Percentiles rank a stretch among this genome's conserved stretches.
phyloP scores from a whole-genome alignment of 2,113 vertebrate genomes.

The Leiothrix lutea region DNA sequence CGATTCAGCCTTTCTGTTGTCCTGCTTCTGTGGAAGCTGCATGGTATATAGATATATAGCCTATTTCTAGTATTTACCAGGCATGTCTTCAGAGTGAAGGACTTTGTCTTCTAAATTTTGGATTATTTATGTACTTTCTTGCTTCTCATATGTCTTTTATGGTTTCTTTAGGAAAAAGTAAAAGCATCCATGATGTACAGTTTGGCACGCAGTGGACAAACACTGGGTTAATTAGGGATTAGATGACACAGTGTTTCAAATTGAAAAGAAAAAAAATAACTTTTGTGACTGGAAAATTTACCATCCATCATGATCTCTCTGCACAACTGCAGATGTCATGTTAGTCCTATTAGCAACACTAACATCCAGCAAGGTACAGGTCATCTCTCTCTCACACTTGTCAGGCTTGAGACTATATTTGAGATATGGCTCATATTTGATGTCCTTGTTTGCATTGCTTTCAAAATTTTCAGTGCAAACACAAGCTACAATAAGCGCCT shows the following conservation, averaged over 20 bases:
- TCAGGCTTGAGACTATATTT: conserved; percentile 10
- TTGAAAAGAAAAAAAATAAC: background rate
- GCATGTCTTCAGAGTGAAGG: background rate
- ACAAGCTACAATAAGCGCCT: conserved; percentile 25
- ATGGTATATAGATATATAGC: background rate
- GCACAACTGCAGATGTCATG: background rate
- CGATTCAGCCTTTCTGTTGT: background rate
- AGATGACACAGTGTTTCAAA: background rate
- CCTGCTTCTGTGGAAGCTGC: background rate
- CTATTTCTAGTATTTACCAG: conserved; percentile 49
- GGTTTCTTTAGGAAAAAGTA: background rate
- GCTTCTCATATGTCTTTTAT: background rate
- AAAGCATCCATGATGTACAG: background rate
- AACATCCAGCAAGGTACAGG: background rate
- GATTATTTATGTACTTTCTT: conserved; percentile 41
- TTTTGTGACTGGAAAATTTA: background rate
- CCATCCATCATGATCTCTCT: background rate
- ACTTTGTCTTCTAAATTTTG: conserved; percentile 40
- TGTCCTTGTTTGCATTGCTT: conserved; percentile 50
- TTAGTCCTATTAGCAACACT: background rate
- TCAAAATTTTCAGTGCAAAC: conserved; percentile 64
- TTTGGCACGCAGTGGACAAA: background rate
- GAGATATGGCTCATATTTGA: conserved; percentile 21
- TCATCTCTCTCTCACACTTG: conserved; percentile 34
- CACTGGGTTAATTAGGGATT: background rate